phyloP scores from a whole-genome alignment of 2,888 invertebrate species.

The Resseliella maxima region DNA sequence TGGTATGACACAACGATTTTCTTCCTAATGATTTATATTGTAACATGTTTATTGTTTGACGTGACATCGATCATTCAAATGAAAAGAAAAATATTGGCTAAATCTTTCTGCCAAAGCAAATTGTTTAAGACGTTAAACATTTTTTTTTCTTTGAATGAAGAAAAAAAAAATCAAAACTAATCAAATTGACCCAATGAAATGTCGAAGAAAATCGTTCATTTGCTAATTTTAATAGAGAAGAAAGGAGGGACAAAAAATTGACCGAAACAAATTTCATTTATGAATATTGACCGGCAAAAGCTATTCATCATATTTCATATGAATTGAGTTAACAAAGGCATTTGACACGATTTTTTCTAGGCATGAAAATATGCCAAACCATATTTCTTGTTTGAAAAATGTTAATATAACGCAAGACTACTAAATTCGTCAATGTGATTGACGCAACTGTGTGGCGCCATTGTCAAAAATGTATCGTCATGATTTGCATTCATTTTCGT shows the following conservation, averaged over 20 bases:
- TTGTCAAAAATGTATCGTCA: background rate
- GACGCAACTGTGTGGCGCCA: slow-evolving; percentile 27
- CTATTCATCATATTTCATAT: background rate
- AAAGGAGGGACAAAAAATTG: too few species aligned
- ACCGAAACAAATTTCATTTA: background rate
- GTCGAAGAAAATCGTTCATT: background rate
- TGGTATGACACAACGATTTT: background rate
- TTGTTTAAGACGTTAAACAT: background rate
- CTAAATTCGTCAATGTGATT: slow-evolving; percentile 2
- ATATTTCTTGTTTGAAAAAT: too few species aligned
- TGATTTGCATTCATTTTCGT: slow-evolving; percentile 41
- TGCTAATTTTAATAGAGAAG: background rate
- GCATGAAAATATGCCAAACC: background rate
- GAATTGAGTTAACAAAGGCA: background rate
- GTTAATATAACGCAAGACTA: background rate
- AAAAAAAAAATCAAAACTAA: background rate
- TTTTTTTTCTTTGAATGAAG: background rate
- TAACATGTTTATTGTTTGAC: background rate
- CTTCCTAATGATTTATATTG: slow-evolving; percentile 2
- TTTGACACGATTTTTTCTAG: background rate
- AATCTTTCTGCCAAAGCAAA: background rate
- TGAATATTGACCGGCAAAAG: background rate
- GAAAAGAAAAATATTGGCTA: background rate
- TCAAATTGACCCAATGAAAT: background rate
- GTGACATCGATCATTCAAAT: slow-evolving; percentile 25